A percentile compares a stretch with the other conserved stretches of the same genome.
Evolutionary conservation across 1,140 invertebrate species (phyloP).

Genomic region (Bactericera cockerelli): DNA sequence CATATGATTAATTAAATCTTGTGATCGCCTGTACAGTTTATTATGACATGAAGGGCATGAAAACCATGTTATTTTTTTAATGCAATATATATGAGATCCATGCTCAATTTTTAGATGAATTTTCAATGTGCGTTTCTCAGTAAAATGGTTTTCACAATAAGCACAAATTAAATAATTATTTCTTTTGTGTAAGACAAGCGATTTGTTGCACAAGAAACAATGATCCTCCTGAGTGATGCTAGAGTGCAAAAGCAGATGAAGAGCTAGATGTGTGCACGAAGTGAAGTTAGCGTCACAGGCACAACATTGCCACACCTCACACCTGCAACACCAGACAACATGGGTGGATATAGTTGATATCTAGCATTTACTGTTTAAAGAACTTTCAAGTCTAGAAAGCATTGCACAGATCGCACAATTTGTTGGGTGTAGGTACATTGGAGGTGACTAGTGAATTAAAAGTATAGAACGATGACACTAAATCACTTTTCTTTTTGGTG

Average conservation of each 20-base stretch:
- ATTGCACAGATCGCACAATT: too few species aligned
- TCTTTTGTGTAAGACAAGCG: neutral
- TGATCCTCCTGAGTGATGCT: neutral
- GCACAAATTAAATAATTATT: neutral
- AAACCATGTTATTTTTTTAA: neutral
- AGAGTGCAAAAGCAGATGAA: neutral
- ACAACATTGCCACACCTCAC: slow-evolving; percentile 5
- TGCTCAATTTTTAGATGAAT: neutral
- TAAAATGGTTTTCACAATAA: neutral
- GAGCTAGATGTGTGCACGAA: neutral
- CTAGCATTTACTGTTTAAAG: too few species aligned
- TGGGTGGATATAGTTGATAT: too few species aligned
- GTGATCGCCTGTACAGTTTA: neutral
- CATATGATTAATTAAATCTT: neutral
- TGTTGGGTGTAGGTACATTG: too few species aligned
- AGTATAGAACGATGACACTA: too few species aligned
- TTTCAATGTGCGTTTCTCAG: neutral
- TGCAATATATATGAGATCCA: neutral
- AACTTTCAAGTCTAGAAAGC: too few species aligned
- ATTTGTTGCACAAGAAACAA: neutral
- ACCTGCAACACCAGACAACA: slow-evolving; percentile 7
- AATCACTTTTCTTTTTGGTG: slow-evolving; percentile 21
- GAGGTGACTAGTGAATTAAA: too few species aligned
- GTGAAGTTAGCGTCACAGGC: slow-evolving; percentile 1
- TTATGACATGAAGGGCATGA: neutral